phyloP scores from a whole-genome alignment of 2,888 invertebrate species.

The Idaea dimidiata region DNA sequence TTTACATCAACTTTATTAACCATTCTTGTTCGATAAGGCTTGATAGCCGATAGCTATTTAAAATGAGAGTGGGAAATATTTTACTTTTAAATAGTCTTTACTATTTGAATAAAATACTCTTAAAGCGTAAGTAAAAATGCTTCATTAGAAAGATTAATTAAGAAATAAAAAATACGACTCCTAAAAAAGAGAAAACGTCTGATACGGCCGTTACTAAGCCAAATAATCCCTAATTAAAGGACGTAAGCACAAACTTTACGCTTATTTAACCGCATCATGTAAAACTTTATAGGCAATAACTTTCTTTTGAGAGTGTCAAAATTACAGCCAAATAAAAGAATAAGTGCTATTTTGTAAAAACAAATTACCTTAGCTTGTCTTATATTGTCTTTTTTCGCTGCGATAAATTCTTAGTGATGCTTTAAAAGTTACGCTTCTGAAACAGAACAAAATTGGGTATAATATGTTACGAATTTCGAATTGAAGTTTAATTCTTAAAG shows the following conservation, averaged over 20 bases:
- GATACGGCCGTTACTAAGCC: not conserved
- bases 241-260: constrained; percentile 2
- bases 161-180: not conserved
- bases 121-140: not conserved
- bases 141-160: not conserved
- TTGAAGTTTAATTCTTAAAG: not conserved
- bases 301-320: constrained; percentile 17
- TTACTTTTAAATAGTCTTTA: not conserved
- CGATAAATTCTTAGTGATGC: not conserved
- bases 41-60: constrained; percentile 1
- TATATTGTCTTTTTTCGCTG: not conserved
- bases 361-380: constrained; percentile 5
- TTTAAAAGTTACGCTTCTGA: not conserved
- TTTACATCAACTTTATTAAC: constrained; percentile 26
- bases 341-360: constrained; percentile 9
- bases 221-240: constrained; percentile 1
- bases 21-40: constrained; percentile 9
- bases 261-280: constrained; percentile 11
- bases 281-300: constrained; percentile 23
- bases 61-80: not conserved
- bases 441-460: not conserved
- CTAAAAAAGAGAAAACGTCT: not conserved
- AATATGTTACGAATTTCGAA: not conserved
- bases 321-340: constrained; percentile 16
- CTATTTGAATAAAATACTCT: not conserved